Conservation (phyloP, 2,797 vertebrate genomes). For the Microhierax caerulescens region DNA sequence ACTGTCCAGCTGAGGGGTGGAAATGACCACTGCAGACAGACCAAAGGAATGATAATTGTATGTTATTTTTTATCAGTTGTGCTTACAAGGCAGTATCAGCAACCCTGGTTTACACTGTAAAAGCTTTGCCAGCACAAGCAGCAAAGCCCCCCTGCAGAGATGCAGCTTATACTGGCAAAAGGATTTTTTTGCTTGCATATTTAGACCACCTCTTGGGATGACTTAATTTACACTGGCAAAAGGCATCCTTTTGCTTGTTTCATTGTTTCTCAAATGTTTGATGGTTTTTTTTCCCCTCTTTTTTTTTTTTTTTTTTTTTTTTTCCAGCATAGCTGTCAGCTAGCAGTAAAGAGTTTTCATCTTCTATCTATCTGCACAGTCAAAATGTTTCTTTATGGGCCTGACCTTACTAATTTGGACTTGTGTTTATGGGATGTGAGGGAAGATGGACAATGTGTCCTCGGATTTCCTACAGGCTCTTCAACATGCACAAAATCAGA, state of each 20-base stretch:
- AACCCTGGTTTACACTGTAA: not conserved
- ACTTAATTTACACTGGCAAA: constrained; percentile 58
- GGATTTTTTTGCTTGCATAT: constrained; percentile 29
- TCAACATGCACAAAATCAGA: not conserved
- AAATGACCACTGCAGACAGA: not conserved
- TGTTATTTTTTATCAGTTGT: constrained; percentile 23
- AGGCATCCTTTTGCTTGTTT: constrained; percentile 2
- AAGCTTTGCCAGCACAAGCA: constrained; percentile 47
- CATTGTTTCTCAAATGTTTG: not conserved
- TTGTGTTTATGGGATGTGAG: not conserved
- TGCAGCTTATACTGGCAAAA: constrained; percentile 44
- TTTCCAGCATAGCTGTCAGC: not conserved
- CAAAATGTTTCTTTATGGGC: not conserved
- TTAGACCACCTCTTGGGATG: constrained; percentile 39
- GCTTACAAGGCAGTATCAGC: constrained; percentile 51
- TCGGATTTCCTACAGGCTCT: not conserved
- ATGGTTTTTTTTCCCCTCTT: accelerated
- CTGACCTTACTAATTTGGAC: not conserved
- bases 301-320: not conserved
- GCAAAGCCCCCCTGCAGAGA: not conserved
- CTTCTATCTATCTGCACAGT: not conserved
- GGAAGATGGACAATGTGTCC: not conserved
- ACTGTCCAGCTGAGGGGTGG: not conserved
- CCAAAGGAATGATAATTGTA: not conserved
- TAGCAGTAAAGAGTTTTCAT: not conserved